Evolutionary conservation across 2,888 invertebrate species (phyloP), one percentile per base, ranked within the genome.

Genomic region (Sussaba pulchella): DNA sequence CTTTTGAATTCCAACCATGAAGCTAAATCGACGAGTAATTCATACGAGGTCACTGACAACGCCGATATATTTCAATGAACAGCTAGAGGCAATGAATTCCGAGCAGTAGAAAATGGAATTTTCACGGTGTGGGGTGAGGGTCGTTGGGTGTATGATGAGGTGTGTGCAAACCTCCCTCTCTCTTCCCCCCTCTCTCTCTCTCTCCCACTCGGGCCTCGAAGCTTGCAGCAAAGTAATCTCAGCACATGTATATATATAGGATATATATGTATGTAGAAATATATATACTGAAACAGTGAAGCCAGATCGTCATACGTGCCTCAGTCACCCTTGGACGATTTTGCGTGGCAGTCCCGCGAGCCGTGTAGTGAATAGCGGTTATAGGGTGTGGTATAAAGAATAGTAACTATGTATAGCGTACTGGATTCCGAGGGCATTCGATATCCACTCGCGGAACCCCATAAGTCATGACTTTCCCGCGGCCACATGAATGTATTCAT

Each of bases 401-500:
- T 19, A 45, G 75, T 73, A 66, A 59, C 61, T 61, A 69, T 19
- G 52, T 69, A 69, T 75, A 73, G 72, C 64, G 54, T 52, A 71
- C 70, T 26, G n/a, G 67, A 9, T 41, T 31, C 61, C 14, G n/a
- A 24, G 43, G 45, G 54, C 54, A 80, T 76, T 80, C 76, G 80
- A 81, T 76, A 77, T 67, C 54, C 72, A 76, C 66, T 66, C 72
- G 24, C 45, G 9, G 79, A 84, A 84, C 81, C 82, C 83, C 88
- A 88, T 90, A 91, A 90, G 88, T 91, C 89, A 91, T 89, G 89
- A 87, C 84, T 88, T 88, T 85, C 86, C 73, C 69, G 81, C 63
- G 50, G 88, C 86, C 86, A 83, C 87, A 91, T 90, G 90, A 91
- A 91, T 91, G 88, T 90, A 91, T 91, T 89, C 90, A 91, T 91